Percentiles rank a stretch among this genome's conserved stretches.
These are phyloP conservation scores for Pangasius krempfi DNA, from an alignment of 2,797 vertebrate species.

Conservation along the genomic window DNA sequence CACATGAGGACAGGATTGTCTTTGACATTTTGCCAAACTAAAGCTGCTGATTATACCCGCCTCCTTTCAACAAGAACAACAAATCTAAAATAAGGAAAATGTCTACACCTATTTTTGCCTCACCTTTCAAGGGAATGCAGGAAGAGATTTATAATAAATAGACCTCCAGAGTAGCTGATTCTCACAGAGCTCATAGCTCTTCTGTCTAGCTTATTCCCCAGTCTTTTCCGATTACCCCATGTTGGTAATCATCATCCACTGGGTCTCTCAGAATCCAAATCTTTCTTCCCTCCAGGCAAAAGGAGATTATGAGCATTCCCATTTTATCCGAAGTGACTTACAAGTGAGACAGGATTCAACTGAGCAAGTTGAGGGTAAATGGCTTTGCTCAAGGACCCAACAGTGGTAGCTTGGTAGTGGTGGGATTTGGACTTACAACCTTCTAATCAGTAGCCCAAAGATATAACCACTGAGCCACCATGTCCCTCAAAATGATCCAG, in stretches of 20 bases:
- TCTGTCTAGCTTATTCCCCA: neutral
- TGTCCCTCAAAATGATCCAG: neutral
- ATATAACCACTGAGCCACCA: neutral
- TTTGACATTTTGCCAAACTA: conserved; percentile 17
- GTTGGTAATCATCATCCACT: neutral
- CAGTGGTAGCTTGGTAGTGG: neutral
- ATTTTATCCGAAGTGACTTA: neutral
- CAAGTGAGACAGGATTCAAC: neutral
- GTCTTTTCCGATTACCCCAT: neutral
- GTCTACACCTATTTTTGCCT: neutral
- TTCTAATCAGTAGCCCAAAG: neutral
- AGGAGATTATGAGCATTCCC: neutral
- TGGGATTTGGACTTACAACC: neutral
- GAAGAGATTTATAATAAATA: neutral
- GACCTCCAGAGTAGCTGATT: neutral
- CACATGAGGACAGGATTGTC: neutral
- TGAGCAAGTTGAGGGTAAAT: neutral
- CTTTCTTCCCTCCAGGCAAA: neutral
- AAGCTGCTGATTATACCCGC: neutral
- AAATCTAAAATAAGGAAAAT: neutral
- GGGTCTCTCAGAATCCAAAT: neutral
- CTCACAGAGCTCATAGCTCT: neutral
- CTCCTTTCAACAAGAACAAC: conserved; percentile 17
- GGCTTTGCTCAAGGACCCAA: neutral
- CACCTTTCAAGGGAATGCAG: too few relatives aligned